Percentiles rank a stretch among this genome's conserved stretches.
Conservation (phyloP, 2,797 vertebrate genomes). For the Brachymystax lenok region DNA sequence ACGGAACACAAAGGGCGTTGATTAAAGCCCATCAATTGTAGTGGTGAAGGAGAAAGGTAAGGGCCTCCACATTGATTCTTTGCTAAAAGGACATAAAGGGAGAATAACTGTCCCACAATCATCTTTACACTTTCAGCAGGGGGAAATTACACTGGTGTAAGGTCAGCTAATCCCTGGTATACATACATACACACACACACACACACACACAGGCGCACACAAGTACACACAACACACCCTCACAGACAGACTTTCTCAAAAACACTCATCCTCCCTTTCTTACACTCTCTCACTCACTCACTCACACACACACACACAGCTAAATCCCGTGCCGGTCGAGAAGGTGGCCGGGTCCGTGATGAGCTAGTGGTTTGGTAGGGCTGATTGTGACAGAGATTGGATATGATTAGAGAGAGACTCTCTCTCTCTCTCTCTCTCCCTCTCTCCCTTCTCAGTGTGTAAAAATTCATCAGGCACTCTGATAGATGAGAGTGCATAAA, state of each 20-base stretch:
- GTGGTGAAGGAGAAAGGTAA: not conserved
- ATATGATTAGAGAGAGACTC: not conserved
- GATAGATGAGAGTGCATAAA: slow-evolving; percentile 61
- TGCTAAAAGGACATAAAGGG: not conserved
- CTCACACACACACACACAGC: not conserved
- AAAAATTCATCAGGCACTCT: slow-evolving; percentile 41
- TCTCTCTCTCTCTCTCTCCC: slow-evolving; percentile 36
- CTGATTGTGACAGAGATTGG: not conserved
- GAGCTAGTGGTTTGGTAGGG: not conserved
- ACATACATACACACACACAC: not conserved
- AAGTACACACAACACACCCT: not conserved
- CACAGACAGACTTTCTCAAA: not conserved
- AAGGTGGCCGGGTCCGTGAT: not conserved
- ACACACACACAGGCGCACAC: not conserved
- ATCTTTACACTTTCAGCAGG: not conserved
- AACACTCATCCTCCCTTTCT: not conserved
- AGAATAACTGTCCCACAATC: not conserved
- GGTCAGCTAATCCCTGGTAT: not conserved
- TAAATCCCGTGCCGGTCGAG: not conserved
- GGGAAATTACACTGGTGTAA: not conserved
- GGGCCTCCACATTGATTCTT: not conserved
- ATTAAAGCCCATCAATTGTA: not conserved
- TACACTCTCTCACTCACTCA: not conserved
- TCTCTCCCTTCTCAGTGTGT: slow-evolving; percentile 22
- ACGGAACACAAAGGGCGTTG: not conserved